phyloP scores from a whole-genome alignment of 1,140 invertebrate species.

The Nasonia giraulti region DNA sequence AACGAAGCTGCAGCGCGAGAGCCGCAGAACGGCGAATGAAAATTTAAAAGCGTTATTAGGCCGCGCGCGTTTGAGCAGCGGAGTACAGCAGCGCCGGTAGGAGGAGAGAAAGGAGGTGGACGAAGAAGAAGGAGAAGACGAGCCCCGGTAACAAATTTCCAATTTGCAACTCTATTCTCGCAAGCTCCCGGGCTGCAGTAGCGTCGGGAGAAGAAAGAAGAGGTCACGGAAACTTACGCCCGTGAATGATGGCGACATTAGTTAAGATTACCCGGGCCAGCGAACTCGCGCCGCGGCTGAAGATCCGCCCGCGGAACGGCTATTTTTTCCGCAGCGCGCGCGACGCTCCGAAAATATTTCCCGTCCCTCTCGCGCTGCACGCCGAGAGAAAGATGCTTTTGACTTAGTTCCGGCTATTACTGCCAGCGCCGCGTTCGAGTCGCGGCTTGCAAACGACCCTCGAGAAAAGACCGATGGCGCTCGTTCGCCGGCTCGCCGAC shows the following conservation, averaged over 20 bases:
- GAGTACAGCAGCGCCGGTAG: too few relatives aligned
- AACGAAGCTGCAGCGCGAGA: too few relatives aligned
- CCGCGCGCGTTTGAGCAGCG: slow-evolving; percentile 11
- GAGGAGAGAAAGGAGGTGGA: neutral
- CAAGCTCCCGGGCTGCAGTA: neutral
- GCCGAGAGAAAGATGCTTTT: neutral
- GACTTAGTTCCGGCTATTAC: slow-evolving; percentile 37
- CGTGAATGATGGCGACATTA: slow-evolving; percentile 54
- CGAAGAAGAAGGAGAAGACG: neutral
- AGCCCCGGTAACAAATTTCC: slow-evolving; percentile 49
- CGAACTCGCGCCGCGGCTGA: neutral
- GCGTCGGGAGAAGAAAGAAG: neutral
- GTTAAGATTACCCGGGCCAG: slow-evolving; percentile 52
- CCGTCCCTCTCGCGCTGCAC: neutral
- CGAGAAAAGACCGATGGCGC: slow-evolving; percentile 25
- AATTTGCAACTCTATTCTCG: slow-evolving; percentile 54
- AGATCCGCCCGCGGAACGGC: neutral
- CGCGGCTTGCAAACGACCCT: too few relatives aligned
- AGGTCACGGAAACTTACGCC: slow-evolving; percentile 45
- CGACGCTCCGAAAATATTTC: neutral
- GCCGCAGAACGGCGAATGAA: slow-evolving; percentile 34
- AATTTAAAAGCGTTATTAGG: slow-evolving; percentile 52
- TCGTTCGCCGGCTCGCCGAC: slow-evolving; percentile 7
- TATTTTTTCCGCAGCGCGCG: neutral
- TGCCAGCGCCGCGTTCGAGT: neutral